Percentiles rank a stretch among this genome's conserved stretches.
These are phyloP conservation scores for Paratrypauchen microcephalus DNA, from an alignment of 2,797 vertebrate genomes.

Conservation along the genomic window DNA sequence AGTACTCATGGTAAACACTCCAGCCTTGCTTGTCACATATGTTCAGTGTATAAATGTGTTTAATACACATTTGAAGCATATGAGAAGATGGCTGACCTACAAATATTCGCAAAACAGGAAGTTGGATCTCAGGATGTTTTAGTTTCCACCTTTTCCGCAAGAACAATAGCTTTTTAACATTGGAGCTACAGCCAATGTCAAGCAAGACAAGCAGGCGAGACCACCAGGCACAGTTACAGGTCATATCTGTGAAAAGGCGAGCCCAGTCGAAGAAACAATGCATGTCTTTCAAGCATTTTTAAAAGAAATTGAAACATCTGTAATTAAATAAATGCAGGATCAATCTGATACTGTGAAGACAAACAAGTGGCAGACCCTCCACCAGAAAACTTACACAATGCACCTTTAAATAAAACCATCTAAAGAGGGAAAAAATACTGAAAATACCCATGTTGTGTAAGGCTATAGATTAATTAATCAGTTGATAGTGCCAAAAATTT, in stretches of 20 bases:
- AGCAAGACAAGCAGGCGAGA: no score
- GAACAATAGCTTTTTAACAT: constrained; percentile 73
- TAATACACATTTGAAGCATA: constrained; percentile 21
- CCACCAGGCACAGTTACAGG: no score
- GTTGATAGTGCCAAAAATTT: no score
- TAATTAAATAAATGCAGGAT: no score
- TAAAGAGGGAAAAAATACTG: neutral
- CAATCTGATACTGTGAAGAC: no score
- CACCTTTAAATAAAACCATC: neutral
- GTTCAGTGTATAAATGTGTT: neutral
- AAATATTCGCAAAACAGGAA: constrained; percentile 73
- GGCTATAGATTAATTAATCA: no score
- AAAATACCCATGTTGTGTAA: neutral
- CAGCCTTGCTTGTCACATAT: neutral
- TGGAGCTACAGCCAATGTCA: constrained; percentile 21
- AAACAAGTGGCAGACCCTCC: no score
- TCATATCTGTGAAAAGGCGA: no score
- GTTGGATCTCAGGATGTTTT: constrained; percentile 79
- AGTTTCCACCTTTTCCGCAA: constrained; percentile 78
- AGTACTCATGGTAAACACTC: neutral
- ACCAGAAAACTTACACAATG: no score
- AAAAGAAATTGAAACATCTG: no score
- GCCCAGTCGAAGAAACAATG: no score
- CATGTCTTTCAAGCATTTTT: no score
- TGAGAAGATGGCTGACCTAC: constrained; percentile 42